Percentiles rank a stretch among this genome's conserved stretches.
phyloP scores from a whole-genome alignment of 2,888 invertebrate genomes.

The Halictus quadricinctus region DNA sequence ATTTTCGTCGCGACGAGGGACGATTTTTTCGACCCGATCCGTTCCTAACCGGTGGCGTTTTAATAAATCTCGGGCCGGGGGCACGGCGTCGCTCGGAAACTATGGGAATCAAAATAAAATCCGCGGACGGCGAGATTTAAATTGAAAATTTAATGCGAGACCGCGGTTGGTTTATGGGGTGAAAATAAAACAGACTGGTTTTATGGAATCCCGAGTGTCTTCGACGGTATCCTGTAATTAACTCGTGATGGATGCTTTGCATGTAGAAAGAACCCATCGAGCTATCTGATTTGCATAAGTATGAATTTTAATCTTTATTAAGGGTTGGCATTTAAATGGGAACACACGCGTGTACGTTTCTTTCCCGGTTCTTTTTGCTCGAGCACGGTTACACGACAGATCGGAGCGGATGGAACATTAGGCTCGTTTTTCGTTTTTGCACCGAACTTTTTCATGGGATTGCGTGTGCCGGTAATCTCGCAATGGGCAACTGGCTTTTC shows the following conservation, averaged over 20 bases:
- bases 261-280: constrained; percentile 19
- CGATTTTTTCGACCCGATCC: neutral
- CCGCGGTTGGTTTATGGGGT: constrained; percentile 20
- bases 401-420: constrained; percentile 10
- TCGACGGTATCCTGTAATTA: constrained; percentile 51
- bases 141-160: constrained; percentile 41
- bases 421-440: constrained; percentile 11
- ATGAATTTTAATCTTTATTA: constrained; percentile 54
- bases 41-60: neutral
- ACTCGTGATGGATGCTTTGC: constrained; percentile 53
- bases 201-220: constrained; percentile 45
- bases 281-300: constrained; percentile 50
- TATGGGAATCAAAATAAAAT: constrained; percentile 26
- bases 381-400: neutral
- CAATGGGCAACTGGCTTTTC: neutral
- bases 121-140: constrained; percentile 22
- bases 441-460: neutral
- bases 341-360: constrained; percentile 10
- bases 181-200: constrained; percentile 45
- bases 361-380: constrained; percentile 7
- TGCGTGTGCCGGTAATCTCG: neutral
- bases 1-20: neutral
- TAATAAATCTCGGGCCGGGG: constrained; percentile 22
- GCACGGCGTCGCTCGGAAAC: neutral
- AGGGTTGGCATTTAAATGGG: constrained; percentile 47